Evolutionary conservation across 2,888 invertebrate species (phyloP), one percentile per base, ranked within the genome.

Genomic region (Notodonta dromedarius): DNA sequence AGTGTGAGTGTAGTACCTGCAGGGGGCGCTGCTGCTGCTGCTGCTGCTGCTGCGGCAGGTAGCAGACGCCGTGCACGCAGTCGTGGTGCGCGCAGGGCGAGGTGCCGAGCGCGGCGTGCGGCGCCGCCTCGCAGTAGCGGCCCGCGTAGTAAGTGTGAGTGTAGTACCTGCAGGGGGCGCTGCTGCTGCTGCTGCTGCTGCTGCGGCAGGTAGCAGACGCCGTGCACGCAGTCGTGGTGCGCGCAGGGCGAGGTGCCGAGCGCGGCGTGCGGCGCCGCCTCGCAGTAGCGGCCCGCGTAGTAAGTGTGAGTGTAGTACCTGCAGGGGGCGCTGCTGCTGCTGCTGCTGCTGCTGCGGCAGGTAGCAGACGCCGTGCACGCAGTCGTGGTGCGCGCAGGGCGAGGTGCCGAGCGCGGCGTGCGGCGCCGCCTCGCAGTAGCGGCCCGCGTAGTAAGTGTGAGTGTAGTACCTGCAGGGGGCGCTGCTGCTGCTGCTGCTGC

Each of bases 211-310:
- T 98, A 98, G 93, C 99, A 99, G 51, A 98, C 97, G 62, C 98
- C 99, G 90, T 99, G 98, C 85, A 98, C 97, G 91, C 99, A 99
- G 91, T 99, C 99, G 91, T 99, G 98, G 87, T 98, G 97, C 84
- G 98, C 98, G 89, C 99, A 99, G 13, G 98, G 98, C 66, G 98
- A 98, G 14, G 98, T 98, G 85, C 98, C 97, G 84, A 98, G 97
- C 60, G 97, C 97, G 60, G 98, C 98, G 93, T 97, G 96, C 54
- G 98, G 98, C 75, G 97, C 97, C 35, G 98, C 96, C 93, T 99
- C 99, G 93, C 99, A 99, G 94, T 97, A 98, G 79, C 98, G 97
- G 32, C 99, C 99, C 51, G 97, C 96, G 90, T 96, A 97, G 59
- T 5, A 35, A 35, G 35, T 35, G 5, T 35, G 4, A 35, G 35